Base-by-base conservation (phyloP, 1,140 invertebrate genomes). In the Drosophila equinoxialis region DNA sequence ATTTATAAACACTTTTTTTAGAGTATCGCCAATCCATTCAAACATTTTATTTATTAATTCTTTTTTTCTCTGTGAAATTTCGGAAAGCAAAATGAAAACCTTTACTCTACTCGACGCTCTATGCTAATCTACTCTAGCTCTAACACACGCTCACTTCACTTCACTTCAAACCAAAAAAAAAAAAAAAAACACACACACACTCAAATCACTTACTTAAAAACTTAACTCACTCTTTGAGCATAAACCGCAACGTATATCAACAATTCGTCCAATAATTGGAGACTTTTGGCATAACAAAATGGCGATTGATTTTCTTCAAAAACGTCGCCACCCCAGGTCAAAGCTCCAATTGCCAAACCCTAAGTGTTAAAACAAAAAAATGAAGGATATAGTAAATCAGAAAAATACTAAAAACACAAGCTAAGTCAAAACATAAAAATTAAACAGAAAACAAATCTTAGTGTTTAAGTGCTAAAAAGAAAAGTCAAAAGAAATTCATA, bases 241-340 rank as follows among this genome's bases (percentile, higher is more conserved):
- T 87, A 75, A 89, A 89, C 81, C 84, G 84, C 83, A 89, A 89
- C 66, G 85, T 84, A 89, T 89, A 89, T 89, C 84, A 89, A 89
- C 70, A 89, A 89, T 89, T 89, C 84, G 84, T 89, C 84, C 84
- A 89, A 89, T 89, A 84, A 89, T 89, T 89, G 84, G 84, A 89
- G 84, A 62, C 55, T 83, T 74, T 70, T 62, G 79, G 80, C 77
- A 65, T 76, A 77, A 87, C 73, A 87, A 89, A 77, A 75, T 83
- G 83, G 73, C 79, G 68, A 37, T 45, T 59, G 73, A 67, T 51
- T 51, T 51, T 51, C 45, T 26, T 69, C 65, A 37, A 59, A 30
- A 57, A 67, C 45, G 45, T 57, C 55, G 54, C 39, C 55, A 72
- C 51, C 65, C 80, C 80, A 83, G 73, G 76, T 77, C 84, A 69